Conservation (phyloP, 1,140 invertebrate species). For the Eciton burchellii region DNA sequence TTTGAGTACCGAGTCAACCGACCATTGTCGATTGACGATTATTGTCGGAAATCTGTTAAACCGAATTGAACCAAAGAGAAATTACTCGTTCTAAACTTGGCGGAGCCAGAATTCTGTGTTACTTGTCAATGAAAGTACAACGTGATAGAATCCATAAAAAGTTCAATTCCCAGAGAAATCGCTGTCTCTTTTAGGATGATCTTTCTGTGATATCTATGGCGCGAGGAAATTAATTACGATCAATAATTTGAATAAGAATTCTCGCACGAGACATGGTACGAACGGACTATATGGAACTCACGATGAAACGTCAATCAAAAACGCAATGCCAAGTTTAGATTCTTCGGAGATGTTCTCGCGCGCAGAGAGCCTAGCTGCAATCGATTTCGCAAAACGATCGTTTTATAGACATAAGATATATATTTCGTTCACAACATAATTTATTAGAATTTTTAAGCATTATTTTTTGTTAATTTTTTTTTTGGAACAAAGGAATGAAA, state of each 20-base stretch:
- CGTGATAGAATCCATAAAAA: neutral
- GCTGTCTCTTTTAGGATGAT: conserved; percentile 16
- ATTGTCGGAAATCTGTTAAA: conserved; percentile 7
- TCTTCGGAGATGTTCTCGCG: conserved; percentile 42
- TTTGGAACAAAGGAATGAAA: conserved; percentile 66
- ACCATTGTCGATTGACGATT: neutral
- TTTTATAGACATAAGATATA: conserved; percentile 78
- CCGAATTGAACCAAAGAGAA: conserved; percentile 1
- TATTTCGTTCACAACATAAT: conserved; percentile 79
- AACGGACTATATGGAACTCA: conserved; percentile 16
- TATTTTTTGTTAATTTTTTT: conserved; percentile 81
- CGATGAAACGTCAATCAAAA: conserved; percentile 1
- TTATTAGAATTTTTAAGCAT: conserved; percentile 81
- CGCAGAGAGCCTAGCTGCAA: conserved; percentile 23
- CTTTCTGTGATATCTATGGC: conserved; percentile 31
- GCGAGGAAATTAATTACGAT: neutral
- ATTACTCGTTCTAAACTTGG: conserved; percentile 45
- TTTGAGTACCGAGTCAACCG: neutral
- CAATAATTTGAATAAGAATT: conserved; percentile 7
- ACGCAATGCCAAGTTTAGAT: conserved; percentile 53
- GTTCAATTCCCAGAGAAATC: neutral
- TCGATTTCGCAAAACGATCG: conserved; percentile 61
- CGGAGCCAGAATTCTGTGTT: conserved; percentile 34
- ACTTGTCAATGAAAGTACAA: conserved; percentile 7
- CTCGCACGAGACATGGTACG: conserved; percentile 14